Evolutionary conservation across 2,113 vertebrate species (phyloP).

Genomic region (Silurus meridionalis): DNA sequence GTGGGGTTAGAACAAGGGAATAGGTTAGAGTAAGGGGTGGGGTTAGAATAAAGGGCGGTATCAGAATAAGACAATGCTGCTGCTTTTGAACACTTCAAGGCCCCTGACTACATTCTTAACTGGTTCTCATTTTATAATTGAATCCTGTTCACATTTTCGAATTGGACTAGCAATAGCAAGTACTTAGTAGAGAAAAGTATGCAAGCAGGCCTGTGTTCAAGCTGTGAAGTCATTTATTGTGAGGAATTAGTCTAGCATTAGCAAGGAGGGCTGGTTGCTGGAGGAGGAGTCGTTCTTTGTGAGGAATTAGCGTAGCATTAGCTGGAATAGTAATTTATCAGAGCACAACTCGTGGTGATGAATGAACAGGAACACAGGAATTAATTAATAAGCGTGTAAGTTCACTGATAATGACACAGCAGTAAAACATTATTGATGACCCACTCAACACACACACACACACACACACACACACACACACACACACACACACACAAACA

Average conservation of each 20-base stretch:
- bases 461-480: constrained; percentile 40
- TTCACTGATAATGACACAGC: constrained; percentile 58
- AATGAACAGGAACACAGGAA: constrained; percentile 56
- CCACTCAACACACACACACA: constrained; percentile 56
- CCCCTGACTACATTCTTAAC: neutral
- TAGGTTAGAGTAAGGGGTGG: neutral
- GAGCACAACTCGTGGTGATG: constrained; percentile 55
- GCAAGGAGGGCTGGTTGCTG: neutral
- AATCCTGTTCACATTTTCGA: neutral
- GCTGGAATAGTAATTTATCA: constrained; percentile 60
- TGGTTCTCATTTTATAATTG: neutral
- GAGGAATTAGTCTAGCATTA: neutral
- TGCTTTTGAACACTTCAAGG: neutral
- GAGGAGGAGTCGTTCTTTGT: neutral
- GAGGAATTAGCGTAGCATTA: constrained; percentile 2
- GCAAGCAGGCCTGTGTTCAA: neutral
- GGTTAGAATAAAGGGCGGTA: neutral
- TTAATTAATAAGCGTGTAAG: constrained; percentile 69
- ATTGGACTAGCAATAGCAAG: neutral
- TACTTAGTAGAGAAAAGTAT: neutral
- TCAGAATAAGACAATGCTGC: neutral
- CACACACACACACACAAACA: constrained; percentile 43
- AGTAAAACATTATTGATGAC: constrained; percentile 71
- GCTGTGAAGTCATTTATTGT: neutral
- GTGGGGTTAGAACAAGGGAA: neutral